A percentile compares a stretch with the other conserved stretches of the same genome.
Conservation (phyloP, 2,888 invertebrate genomes). For the Sinotaia quadrata region DNA sequence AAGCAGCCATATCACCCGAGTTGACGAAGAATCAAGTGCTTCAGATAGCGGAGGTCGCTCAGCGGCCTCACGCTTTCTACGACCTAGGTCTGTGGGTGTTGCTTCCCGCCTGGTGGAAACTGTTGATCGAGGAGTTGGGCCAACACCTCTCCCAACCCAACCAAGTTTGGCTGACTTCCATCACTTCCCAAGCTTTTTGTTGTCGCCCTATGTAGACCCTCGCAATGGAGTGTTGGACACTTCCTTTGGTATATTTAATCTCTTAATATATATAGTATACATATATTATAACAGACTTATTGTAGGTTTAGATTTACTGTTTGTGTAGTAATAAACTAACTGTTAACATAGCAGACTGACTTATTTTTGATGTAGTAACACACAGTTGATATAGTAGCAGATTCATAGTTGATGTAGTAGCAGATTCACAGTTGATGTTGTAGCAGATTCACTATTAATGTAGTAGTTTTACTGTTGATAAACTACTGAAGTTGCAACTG, state of each 20-base stretch:
- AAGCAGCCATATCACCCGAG: slow-evolving; percentile 54
- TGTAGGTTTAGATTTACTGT: too few species aligned
- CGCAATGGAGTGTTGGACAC: slow-evolving; percentile 47
- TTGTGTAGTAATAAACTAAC: too few species aligned
- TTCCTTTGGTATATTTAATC: slow-evolving; percentile 53
- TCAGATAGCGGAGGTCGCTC: slow-evolving; percentile 38
- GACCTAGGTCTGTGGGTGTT: not conserved
- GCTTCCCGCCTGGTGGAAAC: slow-evolving; percentile 60
- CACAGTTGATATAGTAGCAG: too few species aligned
- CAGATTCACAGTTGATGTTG: too few species aligned
- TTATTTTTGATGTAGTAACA: too few species aligned
- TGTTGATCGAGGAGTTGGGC: slow-evolving; percentile 69
- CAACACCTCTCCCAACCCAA: slow-evolving; percentile 64
- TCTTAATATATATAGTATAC: too few species aligned
- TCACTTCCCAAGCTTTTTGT: slow-evolving; percentile 21
- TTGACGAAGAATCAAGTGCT: slow-evolving; percentile 61
- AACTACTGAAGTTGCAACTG: too few species aligned
- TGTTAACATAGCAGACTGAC: too few species aligned
- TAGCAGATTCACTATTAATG: too few species aligned
- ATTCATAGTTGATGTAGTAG: too few species aligned
- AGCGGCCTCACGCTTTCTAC: not conserved
- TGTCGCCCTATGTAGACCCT: slow-evolving; percentile 43
- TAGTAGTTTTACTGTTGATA: too few species aligned
- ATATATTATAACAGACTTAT: too few species aligned
- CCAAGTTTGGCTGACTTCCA: slow-evolving; percentile 27